Evolutionary conservation across 2,888 invertebrate genomes (phyloP), one percentile per base, ranked within the genome.

Genomic region (Andrena minutula): DNA sequence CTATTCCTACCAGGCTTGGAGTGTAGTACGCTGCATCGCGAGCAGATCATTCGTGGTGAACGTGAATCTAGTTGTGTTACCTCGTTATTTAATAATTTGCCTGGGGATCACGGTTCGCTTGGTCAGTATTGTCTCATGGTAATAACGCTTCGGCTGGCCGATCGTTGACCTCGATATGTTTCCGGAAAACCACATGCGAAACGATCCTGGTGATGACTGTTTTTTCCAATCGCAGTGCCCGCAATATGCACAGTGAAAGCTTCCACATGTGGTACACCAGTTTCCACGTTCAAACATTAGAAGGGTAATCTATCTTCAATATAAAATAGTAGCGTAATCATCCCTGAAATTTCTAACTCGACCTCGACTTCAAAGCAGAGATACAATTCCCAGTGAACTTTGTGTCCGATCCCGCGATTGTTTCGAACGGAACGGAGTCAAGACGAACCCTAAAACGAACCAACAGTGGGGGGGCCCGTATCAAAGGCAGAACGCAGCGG

Each of bases 171-270:
- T 82, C 84, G 64, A 72, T 85, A 78, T 79, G 79, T 82, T 85
- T 85, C 85, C 85, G 85, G 85, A 85, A 85, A 84, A 79, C 72
- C 76, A 77, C 76, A 75, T 30, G 82, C 84, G 70, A 81, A 75
- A 64, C 73, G 66, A 75, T 77, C 79, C 41, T 75, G 63, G 58
- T 65, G 84, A 73, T 61, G 68, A 70, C 70, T 68, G 65, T 61
- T 71, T 41, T 41, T 41, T 60, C 65, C 41, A 16, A 58, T 60
- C 64, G 26, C 63, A 41, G 65, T 47, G 58, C 30, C 56, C n/a
- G 16, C 35, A 68, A 20, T 69, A 20, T 56, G 56, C 1, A 20
- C 73, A 10, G 83, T 78, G 84, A 79, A 84, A 79, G 79, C 61
- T 61, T 63, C 60, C 35, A 23, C 49, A 16, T 16, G 41, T 16